phyloP scores from a whole-genome alignment of 2,113 vertebrate genomes.

The Sminthopsis crassicaudata region DNA sequence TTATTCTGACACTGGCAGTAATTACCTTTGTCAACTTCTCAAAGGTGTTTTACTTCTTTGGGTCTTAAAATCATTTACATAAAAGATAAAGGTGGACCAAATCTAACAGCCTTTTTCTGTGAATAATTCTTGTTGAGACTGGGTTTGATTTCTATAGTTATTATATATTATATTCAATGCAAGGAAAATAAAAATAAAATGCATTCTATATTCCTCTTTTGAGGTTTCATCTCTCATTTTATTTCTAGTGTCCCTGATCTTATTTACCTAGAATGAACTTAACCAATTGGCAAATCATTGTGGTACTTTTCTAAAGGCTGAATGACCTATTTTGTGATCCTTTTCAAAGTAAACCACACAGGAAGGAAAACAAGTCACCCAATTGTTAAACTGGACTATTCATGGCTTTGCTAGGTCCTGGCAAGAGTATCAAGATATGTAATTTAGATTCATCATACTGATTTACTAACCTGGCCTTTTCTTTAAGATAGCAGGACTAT shows the following conservation, averaged over 20 bases:
- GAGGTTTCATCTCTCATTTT: background rate
- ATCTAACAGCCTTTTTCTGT: background rate
- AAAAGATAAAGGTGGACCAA: background rate
- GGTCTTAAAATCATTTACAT: background rate
- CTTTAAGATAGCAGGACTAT: slow-evolving; percentile 34
- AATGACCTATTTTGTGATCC: slow-evolving; percentile 71
- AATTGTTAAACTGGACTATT: slow-evolving; percentile 69
- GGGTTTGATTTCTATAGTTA: slow-evolving; percentile 53
- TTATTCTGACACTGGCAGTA: background rate
- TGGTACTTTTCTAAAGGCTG: slow-evolving; percentile 72
- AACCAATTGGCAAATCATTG: slow-evolving; percentile 62
- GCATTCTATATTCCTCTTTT: background rate
- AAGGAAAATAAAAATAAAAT: background rate
- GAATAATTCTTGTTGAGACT: background rate
- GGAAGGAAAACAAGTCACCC: slow-evolving; percentile 81
- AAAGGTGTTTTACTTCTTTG: background rate
- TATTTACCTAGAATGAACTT: slow-evolving; percentile 67
- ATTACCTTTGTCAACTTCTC: background rate
- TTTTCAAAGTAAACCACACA: slow-evolving; percentile 79
- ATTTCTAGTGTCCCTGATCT: background rate
- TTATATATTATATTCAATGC: slow-evolving; percentile 5
- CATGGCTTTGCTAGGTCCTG: slow-evolving; percentile 71
- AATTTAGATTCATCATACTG: slow-evolving; percentile 76
- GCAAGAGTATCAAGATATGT: slow-evolving; percentile 67
- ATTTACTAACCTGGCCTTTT: slow-evolving; percentile 70